These are phyloP conservation scores for Phorcus lineatus DNA, from an alignment of 2,888 invertebrate species.

Conservation along the genomic window DNA sequence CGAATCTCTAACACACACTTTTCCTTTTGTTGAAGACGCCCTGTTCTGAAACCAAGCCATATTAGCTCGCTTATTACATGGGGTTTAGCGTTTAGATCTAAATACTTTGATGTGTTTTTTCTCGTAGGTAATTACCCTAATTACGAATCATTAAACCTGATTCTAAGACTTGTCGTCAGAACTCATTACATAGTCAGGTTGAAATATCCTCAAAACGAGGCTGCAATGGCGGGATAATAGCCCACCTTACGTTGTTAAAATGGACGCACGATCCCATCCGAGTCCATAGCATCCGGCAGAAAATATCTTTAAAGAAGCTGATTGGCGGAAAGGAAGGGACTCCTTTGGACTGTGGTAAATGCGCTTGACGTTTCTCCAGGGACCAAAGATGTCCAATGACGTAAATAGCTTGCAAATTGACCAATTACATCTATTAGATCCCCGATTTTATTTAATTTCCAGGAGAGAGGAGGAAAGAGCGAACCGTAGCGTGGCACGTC, in stretches of 20 bases:
- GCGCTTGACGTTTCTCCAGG: slow-evolving; percentile 11
- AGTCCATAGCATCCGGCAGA: slow-evolving; percentile 16
- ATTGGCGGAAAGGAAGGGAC: slow-evolving; percentile 11
- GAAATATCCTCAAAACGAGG: slow-evolving; percentile 18
- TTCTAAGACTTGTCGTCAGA: slow-evolving; percentile 6
- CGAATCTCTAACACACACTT: neutral
- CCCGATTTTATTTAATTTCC: slow-evolving; percentile 30
- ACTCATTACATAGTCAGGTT: slow-evolving; percentile 3
- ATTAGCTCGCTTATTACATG: slow-evolving; percentile 7
- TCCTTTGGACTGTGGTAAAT: neutral
- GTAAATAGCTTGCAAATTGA: slow-evolving; percentile 29
- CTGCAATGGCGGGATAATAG: slow-evolving; percentile 20
- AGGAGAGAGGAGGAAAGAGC: slow-evolving; percentile 29
- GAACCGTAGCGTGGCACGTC: neutral
- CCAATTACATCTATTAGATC: slow-evolving; percentile 31
- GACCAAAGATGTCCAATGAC: slow-evolving; percentile 26
- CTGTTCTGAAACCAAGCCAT: neutral
- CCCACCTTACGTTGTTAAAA: slow-evolving; percentile 21
- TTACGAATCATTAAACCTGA: slow-evolving; percentile 6
- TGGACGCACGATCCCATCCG: slow-evolving; percentile 13
- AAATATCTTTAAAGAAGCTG: slow-evolving; percentile 14
- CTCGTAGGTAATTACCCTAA: slow-evolving; percentile 14
- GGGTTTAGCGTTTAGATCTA: slow-evolving; percentile 8
- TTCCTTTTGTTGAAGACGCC: slow-evolving; percentile 3
- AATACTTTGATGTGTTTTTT: slow-evolving; percentile 21